Evolutionary conservation across 2,797 vertebrate genomes (phyloP), one percentile per base, ranked within the genome.

Genomic region (Manis pentadactyla): DNA sequence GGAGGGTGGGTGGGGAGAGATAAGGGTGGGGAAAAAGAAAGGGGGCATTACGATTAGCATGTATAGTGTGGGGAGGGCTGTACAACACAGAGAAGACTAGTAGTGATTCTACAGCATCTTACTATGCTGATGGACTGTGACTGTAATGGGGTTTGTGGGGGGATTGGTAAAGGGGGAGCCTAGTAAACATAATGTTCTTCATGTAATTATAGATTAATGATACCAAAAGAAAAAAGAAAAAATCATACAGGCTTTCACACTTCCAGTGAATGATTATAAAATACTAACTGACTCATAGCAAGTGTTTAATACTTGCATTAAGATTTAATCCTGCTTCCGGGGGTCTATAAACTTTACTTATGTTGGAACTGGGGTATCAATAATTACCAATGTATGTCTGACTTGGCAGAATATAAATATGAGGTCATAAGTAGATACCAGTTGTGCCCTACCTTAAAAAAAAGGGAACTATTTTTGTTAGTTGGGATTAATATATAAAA

Each of bases 401-500:
- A 89, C 3, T 77, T 29, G 87, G 59, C 4, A 59, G 37, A 82
- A 84, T 69, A 1, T 39, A 92, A 92, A 71, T 39, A 75, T 46
- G 53, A 84, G 46, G 19, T 71, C 46, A 71, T 0, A 82, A 42
- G 39, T 78, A 79, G 31, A 95, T 21, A 84, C 2, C 66, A 73
- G 8, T 63, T 81, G 66, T 17, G 11, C 14, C 17, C 81, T 74
- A 39, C 13, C 29, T 71, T 1, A 69, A 83, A 34, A 85, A 86
- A 87, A 27, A 78, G 42, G 2, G 3, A 78, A 61, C 4, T 27
- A 75, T 53, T 77, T 89, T 68, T 78, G 21, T 79, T 91, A 57
- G 25, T n/a, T 89, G 78, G n/a, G 61, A 79, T 68, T 42, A 66
- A 88, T 49, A 91, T 93, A 87, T 63, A 46, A 63, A 89, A 34